Evolutionary conservation across 2,797 vertebrate genomes (phyloP), one percentile per base, ranked within the genome.

Genomic region (Linurgus olivaceus): DNA sequence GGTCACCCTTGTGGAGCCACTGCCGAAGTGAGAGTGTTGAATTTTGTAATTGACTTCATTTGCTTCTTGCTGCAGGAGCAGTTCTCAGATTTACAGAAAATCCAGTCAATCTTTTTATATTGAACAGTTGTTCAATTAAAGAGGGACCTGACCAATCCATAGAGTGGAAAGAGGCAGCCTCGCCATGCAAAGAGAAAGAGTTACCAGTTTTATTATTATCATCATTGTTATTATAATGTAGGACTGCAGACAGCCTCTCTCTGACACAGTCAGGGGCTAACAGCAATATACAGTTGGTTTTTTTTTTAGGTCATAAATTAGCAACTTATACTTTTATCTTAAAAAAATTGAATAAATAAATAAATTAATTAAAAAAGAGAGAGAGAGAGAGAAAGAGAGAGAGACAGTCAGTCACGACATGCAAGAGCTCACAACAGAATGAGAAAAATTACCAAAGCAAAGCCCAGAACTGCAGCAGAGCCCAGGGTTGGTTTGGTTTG

Each of bases 401-500:
- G 42, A 66, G 51, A 84, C 0, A 68, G 62, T 17, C 2, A 77
- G 83, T 93, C 74, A 94, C 35, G 7, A 88, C 91, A 92, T 92
- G 95, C 94, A 85, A 86, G 90, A 93, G 80, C 68, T 90, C 55
- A 96, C 88, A 94, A 92, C 38, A 79, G 62, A 96, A 87, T 13
- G 13, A 71, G 63, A 19, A 31, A 37, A 95, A 76, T 72, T 84
- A 66, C 85, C 78, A 90, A 94, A 94, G 70, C 88, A 91, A 94
- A 92, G 80, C 94, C 70, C 89, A 76, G 86, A 78, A 86, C 52
- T 57, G 79, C 89, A 81, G 94, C 58, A 84, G 80, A 82, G 93
- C 95, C 91, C 94, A 72, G 94, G 96, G 78, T 81, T 37, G 35
- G 58, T 96, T 96, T 96, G 96, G 90, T 95, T 96, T 94, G 93